These are phyloP conservation scores for Holothuria scabra DNA, from an alignment of 53 echinoderm and acorn worm species.

Conservation along the genomic window DNA sequence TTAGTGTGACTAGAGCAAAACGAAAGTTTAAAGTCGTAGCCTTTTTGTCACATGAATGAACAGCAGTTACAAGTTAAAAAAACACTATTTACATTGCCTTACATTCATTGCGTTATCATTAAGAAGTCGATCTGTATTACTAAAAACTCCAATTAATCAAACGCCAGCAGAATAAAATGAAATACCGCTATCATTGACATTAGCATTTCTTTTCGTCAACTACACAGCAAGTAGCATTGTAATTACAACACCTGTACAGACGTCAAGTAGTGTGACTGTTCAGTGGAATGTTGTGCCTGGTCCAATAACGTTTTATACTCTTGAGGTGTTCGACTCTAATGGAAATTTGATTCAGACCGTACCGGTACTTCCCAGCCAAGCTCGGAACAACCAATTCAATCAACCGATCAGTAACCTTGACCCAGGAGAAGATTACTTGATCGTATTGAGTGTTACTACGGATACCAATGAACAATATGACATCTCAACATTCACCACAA, in stretches of 20 bases:
- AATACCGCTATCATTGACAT: background rate
- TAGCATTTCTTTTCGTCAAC: background rate
- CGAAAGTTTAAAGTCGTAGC: no score
- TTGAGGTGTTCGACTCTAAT: constrained; percentile 26
- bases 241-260: constrained; percentile 18
- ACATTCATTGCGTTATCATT: no score
- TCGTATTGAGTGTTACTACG: constrained; percentile 35
- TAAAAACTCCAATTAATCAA: no score
- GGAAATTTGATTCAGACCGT: constrained; percentile 49
- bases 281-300: constrained; percentile 36
- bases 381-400: constrained; percentile 42
- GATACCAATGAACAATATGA: constrained; percentile 16
- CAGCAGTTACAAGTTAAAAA: background rate
- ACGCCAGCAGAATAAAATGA: no score
- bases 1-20: no score
- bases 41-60: background rate
- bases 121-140: no score
- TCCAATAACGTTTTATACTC: constrained; percentile 32
- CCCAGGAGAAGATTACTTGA: constrained; percentile 46
- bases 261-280: constrained; percentile 36
- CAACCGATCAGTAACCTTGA: constrained; percentile 43
- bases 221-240: constrained; percentile 42
- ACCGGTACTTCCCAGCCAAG: constrained; percentile 43
- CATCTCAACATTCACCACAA: constrained; percentile 29
- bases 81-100: no score